phyloP scores from a whole-genome alignment of 92 coral and sea anemone species.

The Porites cylindrica region DNA sequence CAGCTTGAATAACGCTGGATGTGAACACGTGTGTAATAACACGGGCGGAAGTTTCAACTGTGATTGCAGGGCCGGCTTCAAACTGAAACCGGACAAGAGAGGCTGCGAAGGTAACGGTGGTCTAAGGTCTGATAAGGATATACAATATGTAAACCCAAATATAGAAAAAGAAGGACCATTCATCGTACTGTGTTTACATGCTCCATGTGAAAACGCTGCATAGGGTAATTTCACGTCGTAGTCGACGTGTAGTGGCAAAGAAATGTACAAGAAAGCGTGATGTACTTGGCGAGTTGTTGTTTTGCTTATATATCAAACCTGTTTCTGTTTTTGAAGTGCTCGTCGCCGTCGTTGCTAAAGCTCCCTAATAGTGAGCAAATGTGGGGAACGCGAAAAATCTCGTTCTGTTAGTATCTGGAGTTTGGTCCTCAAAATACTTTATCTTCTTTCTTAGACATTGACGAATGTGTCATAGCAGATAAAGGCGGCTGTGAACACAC shows the following conservation, averaged over 20 bases:
- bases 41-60: constrained; percentile 90
- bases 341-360: too few relatives aligned
- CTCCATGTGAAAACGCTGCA: too few relatives aligned
- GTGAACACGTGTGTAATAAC: constrained; percentile 94
- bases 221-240: too few relatives aligned
- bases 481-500: constrained; percentile 87
- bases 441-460: constrained; percentile 63
- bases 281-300: too few relatives aligned
- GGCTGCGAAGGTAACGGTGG: constrained; percentile 84
- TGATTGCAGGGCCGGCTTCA: constrained; percentile 90
- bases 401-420: neutral
- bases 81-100: constrained; percentile 58
- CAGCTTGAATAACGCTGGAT: constrained; percentile 87
- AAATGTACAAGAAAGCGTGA: too few relatives aligned
- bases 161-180: too few relatives aligned
- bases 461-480: constrained; percentile 79
- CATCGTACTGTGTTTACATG: too few relatives aligned
- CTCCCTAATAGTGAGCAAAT: neutral
- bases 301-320: too few relatives aligned
- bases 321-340: too few relatives aligned
- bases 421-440: neutral
- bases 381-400: neutral
- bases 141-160: too few relatives aligned
- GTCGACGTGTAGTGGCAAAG: too few relatives aligned
- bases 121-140: too few relatives aligned